Percentiles rank a stretch among this genome's conserved stretches.
Evolutionary conservation across 1,140 invertebrate species (phyloP).

Genomic region (Drosophila novamexicana): DNA sequence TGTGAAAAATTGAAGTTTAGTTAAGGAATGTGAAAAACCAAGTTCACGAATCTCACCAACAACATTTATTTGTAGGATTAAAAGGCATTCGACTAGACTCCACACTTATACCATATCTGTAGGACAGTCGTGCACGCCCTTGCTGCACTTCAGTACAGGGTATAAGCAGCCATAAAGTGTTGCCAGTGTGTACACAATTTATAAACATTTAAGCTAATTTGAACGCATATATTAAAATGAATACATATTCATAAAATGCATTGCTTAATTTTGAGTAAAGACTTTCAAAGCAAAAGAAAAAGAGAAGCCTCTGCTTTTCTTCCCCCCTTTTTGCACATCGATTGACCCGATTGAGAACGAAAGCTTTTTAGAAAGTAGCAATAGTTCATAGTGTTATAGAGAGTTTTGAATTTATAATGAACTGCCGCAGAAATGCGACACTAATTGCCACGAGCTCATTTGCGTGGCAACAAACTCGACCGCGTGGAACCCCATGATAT

Average conservation of each 20-base stretch:
- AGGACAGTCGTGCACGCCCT: neutral
- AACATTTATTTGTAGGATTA: too few species aligned
- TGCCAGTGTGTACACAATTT: neutral
- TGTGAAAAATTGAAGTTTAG: too few species aligned
- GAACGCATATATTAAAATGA: neutral
- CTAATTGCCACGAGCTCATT: constrained; percentile 2
- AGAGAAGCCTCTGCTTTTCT: too few species aligned
- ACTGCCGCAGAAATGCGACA: constrained; percentile 3
- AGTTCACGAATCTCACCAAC: too few species aligned
- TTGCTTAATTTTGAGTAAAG: neutral
- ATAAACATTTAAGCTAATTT: constrained; percentile 11
- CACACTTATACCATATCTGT: neutral
- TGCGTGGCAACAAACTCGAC: neutral
- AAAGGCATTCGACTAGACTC: too few species aligned
- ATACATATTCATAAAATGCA: constrained; percentile 12
- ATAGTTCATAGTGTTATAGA: constrained; percentile 18
- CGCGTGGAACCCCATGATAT: neutral
- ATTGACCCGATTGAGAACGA: constrained; percentile 11
- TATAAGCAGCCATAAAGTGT: neutral
- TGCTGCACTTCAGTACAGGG: neutral
- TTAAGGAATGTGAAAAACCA: too few species aligned
- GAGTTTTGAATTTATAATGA: constrained; percentile 15
- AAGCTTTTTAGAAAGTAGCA: constrained; percentile 21
- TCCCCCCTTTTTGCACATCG: constrained; percentile 1
- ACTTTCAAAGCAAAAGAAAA: neutral